These are phyloP conservation scores for Gavialis gangeticus DNA, from an alignment of 2,113 vertebrate species.

Conservation along the genomic window DNA sequence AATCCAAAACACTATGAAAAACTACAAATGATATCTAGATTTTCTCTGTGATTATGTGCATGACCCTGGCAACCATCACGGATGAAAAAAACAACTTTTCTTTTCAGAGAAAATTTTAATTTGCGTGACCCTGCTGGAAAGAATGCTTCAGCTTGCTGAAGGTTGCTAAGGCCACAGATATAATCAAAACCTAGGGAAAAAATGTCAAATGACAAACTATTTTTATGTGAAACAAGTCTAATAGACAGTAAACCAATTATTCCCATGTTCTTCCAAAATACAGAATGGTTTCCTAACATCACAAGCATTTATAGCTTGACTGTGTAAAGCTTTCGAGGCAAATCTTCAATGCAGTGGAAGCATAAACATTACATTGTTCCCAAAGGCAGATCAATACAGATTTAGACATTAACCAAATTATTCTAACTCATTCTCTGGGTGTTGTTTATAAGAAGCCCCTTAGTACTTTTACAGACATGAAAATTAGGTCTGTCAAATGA, in stretches of 20 bases:
- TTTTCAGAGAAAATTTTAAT: background rate
- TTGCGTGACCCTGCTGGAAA: background rate
- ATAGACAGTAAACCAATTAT: background rate
- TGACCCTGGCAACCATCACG: background rate
- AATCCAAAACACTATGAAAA: background rate
- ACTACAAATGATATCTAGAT: background rate
- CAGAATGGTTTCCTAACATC: background rate
- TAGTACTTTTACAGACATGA: no score
- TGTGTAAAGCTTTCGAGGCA: background rate
- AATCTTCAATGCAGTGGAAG: background rate
- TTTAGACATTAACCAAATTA: background rate
- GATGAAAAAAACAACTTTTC: background rate
- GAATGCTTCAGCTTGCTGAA: background rate
- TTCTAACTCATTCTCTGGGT: background rate
- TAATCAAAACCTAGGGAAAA: background rate
- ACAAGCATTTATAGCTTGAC: accelerated
- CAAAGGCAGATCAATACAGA: background rate
- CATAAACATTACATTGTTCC: background rate
- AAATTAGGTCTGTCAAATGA: background rate
- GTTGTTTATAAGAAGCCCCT: background rate
- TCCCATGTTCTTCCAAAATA: background rate
- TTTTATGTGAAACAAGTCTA: background rate
- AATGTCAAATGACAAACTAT: background rate
- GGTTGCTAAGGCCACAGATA: background rate
- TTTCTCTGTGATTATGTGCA: background rate